Base-by-base conservation (phyloP, 2,113 vertebrate species). In the Ovis canadensis region DNA sequence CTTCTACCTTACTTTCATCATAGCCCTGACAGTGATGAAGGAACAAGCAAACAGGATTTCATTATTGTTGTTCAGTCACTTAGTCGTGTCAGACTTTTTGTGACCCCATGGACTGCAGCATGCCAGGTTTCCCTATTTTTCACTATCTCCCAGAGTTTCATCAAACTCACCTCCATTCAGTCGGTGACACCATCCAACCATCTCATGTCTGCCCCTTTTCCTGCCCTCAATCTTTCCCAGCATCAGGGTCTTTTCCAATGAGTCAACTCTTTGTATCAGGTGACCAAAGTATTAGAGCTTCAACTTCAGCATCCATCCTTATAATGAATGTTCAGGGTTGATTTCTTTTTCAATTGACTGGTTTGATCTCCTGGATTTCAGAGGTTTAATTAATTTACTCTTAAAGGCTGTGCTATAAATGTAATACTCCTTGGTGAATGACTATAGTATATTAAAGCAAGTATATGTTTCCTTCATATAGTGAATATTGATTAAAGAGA, bases 401-500 rank as follows among this genome's bases (percentile, higher is more conserved):
- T 81, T 87, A 57, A 1, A n/a, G 92, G 57, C 67, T 89, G 10
- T 6, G 27, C 59, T 85, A 1, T 36, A 23, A 82, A 27, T 83
- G 23, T 33, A 92, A 36, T 81, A 62, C 52, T 62, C 55, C 52
- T 91, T 80, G 36, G 80, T 8, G 43, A 95, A 89, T 81, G 84
- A 57, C 91, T 91, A n/a, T 9, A 80, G n/a, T 31, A 78, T 81
- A 93, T 43, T 54, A 95, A 96, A 90, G 45, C 54, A 93, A 97
- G 94, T 36, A 80, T 14, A 59, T 23, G 62, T 29, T 84, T 74
- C 52, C 33, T n/a, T n/a, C 21, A 77, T 36, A 96, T 90, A 82
- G 54, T 50, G n/a, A 81, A 54, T 96, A 98, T 87, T 84, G 96
- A 97, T 88, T 52, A 90, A 91, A 93, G 43, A 27, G 64, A 62